These are phyloP conservation scores for Trichogramma dendrolimi DNA, from an alignment of 2,888 invertebrate genomes.

Conservation along the genomic window DNA sequence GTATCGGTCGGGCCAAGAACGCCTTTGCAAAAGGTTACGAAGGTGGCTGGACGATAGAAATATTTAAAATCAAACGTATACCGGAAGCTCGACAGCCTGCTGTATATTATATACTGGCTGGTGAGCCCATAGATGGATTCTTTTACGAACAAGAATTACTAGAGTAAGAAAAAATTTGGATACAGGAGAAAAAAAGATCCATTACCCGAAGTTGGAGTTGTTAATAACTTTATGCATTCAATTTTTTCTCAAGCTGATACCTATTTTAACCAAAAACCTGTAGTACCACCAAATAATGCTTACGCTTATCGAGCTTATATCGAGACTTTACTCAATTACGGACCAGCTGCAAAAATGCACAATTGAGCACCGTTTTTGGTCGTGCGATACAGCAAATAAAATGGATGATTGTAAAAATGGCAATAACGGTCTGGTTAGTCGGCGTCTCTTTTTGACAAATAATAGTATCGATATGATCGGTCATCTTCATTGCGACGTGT, in stretches of 20 bases:
- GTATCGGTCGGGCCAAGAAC: too few species aligned
- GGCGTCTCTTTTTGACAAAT: background rate
- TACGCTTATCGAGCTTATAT: constrained; percentile 36
- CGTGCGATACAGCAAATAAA: constrained; percentile 9
- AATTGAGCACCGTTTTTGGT: too few species aligned
- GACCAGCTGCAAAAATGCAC: constrained; percentile 21
- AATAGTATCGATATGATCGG: constrained; percentile 10
- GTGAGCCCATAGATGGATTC: too few species aligned
- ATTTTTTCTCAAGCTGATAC: constrained; percentile 34
- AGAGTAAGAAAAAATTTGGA: too few species aligned
- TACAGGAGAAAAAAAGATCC: too few species aligned
- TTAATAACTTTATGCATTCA: constrained; percentile 11
- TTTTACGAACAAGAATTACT: too few species aligned
- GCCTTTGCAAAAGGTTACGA: too few species aligned
- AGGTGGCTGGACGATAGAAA: too few species aligned
- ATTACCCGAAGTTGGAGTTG: constrained; percentile 3
- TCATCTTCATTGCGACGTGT: constrained; percentile 32
- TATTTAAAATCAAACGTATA: too few species aligned
- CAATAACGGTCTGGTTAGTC: background rate
- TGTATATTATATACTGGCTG: too few species aligned
- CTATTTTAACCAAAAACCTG: constrained; percentile 35
- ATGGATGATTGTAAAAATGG: too few species aligned
- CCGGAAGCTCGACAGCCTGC: too few species aligned
- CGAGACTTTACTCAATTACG: constrained; percentile 33
- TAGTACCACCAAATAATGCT: constrained; percentile 33